Evolutionary conservation across 2,888 invertebrate genomes (phyloP).

Genomic region (Belgica antarctica): DNA sequence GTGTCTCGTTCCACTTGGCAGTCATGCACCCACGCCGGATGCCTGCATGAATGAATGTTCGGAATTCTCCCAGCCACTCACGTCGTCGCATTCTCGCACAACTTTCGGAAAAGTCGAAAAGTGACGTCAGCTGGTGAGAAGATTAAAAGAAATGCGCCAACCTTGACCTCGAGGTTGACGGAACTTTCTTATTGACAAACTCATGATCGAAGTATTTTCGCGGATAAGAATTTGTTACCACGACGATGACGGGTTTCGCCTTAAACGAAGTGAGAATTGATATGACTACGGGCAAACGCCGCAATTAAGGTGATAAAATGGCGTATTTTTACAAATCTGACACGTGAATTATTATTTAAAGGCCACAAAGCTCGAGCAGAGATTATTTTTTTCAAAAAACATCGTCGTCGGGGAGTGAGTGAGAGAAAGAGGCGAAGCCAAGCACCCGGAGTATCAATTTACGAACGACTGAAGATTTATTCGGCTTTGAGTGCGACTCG

Average conservation of each 20-base stretch:
- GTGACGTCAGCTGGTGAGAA: not conserved
- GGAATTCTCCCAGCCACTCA: not conserved
- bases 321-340: conserved; percentile 40
- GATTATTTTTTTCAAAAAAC: conserved; percentile 28
- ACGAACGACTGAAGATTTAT: conserved; percentile 9
- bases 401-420: not conserved
- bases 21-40: not conserved
- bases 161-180: not conserved
- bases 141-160: too few relatives aligned
- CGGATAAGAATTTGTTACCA: not conserved
- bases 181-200: too few relatives aligned
- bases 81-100: not conserved
- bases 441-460: conserved; percentile 10
- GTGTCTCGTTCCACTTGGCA: not conserved
- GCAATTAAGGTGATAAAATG: conserved; percentile 37
- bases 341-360: conserved; percentile 42
- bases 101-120: not conserved
- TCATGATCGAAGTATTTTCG: too few relatives aligned
- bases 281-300: not conserved
- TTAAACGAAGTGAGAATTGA: not conserved
- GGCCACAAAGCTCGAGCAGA: not conserved
- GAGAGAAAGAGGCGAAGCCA: not conserved
- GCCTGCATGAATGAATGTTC: too few relatives aligned
- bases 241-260: conserved; percentile 2
- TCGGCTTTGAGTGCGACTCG: too few relatives aligned